These are phyloP conservation scores for Magallana gigas DNA, from an alignment of 1,140 invertebrate genomes.

Conservation along the genomic window DNA sequence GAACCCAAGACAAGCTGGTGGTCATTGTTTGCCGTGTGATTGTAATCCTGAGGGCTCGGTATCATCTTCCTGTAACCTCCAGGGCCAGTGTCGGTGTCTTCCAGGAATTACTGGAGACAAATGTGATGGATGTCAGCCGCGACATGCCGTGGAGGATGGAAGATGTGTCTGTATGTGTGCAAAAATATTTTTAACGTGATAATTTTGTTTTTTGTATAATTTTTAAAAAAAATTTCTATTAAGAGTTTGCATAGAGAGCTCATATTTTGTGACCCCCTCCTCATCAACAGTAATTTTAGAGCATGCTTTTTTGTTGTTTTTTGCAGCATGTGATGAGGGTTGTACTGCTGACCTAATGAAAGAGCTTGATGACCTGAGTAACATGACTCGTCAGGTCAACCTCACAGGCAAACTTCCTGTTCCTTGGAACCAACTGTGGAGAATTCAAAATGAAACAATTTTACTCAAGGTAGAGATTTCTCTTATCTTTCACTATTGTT, in stretches of 20 bases:
- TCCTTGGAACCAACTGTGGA: slow-evolving; percentile 63
- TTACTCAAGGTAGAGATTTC: slow-evolving; percentile 51
- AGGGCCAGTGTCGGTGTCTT: slow-evolving; percentile 83
- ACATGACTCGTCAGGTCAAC: slow-evolving; percentile 60
- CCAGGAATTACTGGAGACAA: slow-evolving; percentile 94
- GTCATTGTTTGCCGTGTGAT: slow-evolving; percentile 64
- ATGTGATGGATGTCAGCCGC: slow-evolving; percentile 94
- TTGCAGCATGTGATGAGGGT: slow-evolving; percentile 92
- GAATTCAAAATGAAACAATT: slow-evolving; percentile 57
- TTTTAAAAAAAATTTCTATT: no score
- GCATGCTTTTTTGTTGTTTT: neutral
- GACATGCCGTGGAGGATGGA: slow-evolving; percentile 85
- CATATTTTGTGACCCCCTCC: no score
- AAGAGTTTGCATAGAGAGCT: no score
- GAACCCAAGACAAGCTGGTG: slow-evolving; percentile 87
- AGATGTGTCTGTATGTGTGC: slow-evolving; percentile 87
- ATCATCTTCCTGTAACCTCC: slow-evolving; percentile 83
- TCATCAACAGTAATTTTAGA: neutral
- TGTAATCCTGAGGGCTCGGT: slow-evolving; percentile 87
- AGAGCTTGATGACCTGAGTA: slow-evolving; percentile 77
- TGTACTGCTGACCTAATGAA: slow-evolving; percentile 92
- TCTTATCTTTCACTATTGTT: no score
- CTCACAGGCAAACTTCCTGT: slow-evolving; percentile 55
- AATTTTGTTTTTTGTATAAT: neutral
- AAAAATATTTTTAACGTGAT: neutral